Percentiles rank a stretch among this genome's conserved stretches.
phyloP scores from a whole-genome alignment of 2,113 vertebrate species.

The Oryzias javanicus region DNA sequence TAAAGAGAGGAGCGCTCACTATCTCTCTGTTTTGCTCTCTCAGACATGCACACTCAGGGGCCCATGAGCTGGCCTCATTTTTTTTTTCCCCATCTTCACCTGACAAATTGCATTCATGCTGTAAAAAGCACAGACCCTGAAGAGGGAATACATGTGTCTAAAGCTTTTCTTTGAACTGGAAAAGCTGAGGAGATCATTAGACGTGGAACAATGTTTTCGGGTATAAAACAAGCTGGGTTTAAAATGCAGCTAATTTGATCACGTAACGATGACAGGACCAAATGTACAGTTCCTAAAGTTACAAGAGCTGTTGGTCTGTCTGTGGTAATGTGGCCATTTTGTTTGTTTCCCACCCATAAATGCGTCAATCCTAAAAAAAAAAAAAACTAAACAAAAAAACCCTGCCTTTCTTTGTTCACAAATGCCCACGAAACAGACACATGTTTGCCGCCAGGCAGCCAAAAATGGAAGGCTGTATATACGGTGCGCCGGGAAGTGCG shows the following conservation, averaged over 20 bases:
- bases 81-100: conserved; percentile 62
- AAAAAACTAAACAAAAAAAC: no score
- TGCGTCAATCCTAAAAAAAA: no score
- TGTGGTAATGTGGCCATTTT: background rate
- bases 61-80: conserved; percentile 60
- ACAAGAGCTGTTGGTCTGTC: conserved; percentile 14
- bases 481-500: conserved; percentile 17
- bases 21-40: conserved; percentile 18
- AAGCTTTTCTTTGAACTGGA: conserved; percentile 58
- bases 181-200: conserved; percentile 56
- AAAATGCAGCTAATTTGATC: conserved; percentile 38
- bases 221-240: conserved; percentile 27
- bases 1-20: conserved; percentile 63
- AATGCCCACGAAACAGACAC: no score
- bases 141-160: conserved; percentile 62
- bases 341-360: background rate
- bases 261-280: conserved; percentile 15
- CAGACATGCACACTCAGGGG: conserved; percentile 33
- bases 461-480: conserved; percentile 24
- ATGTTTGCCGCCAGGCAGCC: conserved; percentile 28
- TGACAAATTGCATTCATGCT: conserved; percentile 67
- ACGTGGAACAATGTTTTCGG: conserved; percentile 54
- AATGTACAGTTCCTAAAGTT: conserved; percentile 33
- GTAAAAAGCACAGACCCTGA: conserved; percentile 50
- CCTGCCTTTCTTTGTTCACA: no score